Percentiles rank a stretch among this genome's conserved stretches.
Evolutionary conservation across 1,140 invertebrate species (phyloP).

Genomic region (Hypsibius dujardini): DNA sequence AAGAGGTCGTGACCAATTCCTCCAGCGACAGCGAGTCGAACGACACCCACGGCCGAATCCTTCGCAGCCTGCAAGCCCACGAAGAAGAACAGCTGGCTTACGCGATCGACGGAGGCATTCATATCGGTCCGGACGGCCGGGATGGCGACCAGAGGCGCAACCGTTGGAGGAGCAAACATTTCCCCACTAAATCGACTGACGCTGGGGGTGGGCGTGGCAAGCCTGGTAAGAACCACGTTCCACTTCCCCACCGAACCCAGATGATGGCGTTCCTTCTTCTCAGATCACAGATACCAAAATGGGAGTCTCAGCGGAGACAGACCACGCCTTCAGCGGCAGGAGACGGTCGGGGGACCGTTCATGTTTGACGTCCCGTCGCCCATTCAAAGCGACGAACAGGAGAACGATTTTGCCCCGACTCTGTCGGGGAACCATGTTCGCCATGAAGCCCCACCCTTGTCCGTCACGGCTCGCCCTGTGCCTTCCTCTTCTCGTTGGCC

Average conservation of each 20-base stretch:
- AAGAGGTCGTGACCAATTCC: neutral
- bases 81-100: neutral
- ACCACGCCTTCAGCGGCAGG: neutral
- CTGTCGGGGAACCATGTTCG: no score
- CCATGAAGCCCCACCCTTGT: no score
- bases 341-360: neutral
- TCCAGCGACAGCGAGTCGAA: neutral
- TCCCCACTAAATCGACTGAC: no score
- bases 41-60: neutral
- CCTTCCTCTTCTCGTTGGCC: no score
- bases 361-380: neutral
- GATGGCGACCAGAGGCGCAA: neutral
- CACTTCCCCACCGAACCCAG: no score
- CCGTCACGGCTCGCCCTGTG: no score
- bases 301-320: neutral
- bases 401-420: neutral
- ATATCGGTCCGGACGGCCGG: neutral
- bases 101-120: neutral
- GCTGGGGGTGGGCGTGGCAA: no score
- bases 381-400: conserved; percentile 8
- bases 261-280: neutral
- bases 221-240: no score
- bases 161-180: no score
- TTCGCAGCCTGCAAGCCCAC: neutral
- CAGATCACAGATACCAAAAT: neutral